Evolutionary conservation across 2,113 vertebrate genomes (phyloP), one percentile per base, ranked within the genome.

Genomic region (Phoxinus phoxinus): DNA sequence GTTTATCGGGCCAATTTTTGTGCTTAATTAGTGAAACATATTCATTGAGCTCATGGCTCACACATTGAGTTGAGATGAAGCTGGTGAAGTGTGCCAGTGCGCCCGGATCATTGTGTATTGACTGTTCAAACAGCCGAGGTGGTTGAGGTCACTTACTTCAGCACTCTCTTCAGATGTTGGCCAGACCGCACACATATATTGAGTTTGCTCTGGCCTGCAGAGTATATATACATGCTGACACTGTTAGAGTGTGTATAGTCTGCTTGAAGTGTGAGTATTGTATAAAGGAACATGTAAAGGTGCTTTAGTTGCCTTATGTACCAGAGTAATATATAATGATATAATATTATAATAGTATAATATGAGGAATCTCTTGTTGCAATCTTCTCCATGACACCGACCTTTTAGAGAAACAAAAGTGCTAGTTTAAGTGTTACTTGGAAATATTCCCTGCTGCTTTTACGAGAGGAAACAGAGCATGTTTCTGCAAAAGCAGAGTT

Each of bases 381-480:
- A 80, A 86, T 86, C 75, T 87, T 77, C 81, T 53, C 91, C 90
- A 44, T 65, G 77, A 63, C 85, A 69, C 86, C 51, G 53, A 88
- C 85, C 87, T 84, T 83, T 84, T 87, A 82, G 92, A 94, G 93
- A 94, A 91, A 86, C 87, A 86, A 90, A 89, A 91, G 89, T 87
- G 89, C 77, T 91, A 92, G 90, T 89, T 94, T 94, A 93, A 93
- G 90, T 90, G 91, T 93, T 90, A 89, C 90, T 91, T 94, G 93
- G 95, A 94, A 94, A 92, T 91, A 86, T 92, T 94, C 91, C 94
- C 93, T 82, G 91, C 92, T 94, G 92, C 88, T 92, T 94, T 94
- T 93, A 93, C 93, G 91, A 91, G 94, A 92, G 91, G 92, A 94
- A 95, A 92, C 92, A 91, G 92, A 91, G 87, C 92, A 92, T 91